Conservation (phyloP, 1,140 invertebrate genomes). For the Drosophila lowei region DNA sequence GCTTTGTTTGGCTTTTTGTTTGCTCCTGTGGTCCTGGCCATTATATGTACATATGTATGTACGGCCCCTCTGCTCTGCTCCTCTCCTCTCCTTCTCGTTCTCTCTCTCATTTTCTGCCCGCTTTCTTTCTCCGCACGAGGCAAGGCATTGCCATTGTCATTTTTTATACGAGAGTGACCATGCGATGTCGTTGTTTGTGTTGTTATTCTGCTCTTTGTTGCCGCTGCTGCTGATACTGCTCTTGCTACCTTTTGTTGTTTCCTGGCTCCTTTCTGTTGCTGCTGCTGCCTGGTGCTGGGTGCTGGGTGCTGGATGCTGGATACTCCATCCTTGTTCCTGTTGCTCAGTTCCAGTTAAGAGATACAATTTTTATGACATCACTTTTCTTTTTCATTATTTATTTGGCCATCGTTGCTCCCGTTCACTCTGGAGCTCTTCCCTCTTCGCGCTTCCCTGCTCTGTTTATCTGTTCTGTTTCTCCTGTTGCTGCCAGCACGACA, state of each 20-base stretch:
- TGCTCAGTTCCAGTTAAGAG: constrained; percentile 80
- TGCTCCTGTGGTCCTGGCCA: constrained; percentile 25
- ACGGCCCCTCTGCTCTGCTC: constrained; percentile 13
- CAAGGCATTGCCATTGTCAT: constrained; percentile 42
- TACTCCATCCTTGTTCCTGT: constrained; percentile 45
- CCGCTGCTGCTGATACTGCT: constrained; percentile 21
- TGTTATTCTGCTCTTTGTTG: constrained; percentile 1
- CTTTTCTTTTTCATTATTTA: constrained; percentile 80
- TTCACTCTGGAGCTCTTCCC: not conserved
- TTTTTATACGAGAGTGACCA: constrained; percentile 62
- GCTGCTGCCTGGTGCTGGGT: constrained; percentile 11
- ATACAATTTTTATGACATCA: constrained; percentile 79
- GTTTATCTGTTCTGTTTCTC: not conserved
- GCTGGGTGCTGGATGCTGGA: too few species aligned
- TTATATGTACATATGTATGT: constrained; percentile 25
- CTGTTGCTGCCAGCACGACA: constrained; percentile 33
- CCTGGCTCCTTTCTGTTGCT: constrained; percentile 12
- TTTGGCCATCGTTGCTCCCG: constrained; percentile 43
- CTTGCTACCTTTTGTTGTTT: constrained; percentile 38
- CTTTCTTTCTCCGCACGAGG: constrained; percentile 38
- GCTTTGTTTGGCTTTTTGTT: constrained; percentile 50
- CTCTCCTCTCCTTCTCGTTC: constrained; percentile 35
- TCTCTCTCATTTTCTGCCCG: constrained; percentile 69
- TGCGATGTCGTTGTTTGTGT: constrained; percentile 32
- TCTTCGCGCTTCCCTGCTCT: not conserved